Percentiles rank a stretch among this genome's conserved stretches.
Evolutionary conservation across 2,113 vertebrate species (phyloP).

Genomic region (Puntigrus tetrazona): DNA sequence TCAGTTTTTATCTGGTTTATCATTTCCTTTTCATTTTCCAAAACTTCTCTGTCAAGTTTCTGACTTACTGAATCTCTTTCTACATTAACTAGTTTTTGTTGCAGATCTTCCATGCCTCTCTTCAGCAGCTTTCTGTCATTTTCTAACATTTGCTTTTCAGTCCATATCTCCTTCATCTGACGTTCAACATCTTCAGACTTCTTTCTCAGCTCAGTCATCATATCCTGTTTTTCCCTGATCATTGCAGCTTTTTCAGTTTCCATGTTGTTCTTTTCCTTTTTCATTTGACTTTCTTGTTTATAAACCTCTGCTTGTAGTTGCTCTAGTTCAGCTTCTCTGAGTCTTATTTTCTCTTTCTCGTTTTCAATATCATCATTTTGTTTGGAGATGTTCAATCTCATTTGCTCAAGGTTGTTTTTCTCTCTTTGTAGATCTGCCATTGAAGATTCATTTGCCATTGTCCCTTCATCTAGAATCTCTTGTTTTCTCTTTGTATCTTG

Average conservation of each 20-base stretch:
- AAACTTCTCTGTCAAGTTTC: neutral
- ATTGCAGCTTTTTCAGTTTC: neutral
- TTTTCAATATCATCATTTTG: neutral
- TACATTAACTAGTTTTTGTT: neutral
- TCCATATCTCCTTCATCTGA: neutral
- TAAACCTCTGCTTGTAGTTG: neutral
- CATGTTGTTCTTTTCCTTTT: neutral
- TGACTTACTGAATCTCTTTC: neutral
- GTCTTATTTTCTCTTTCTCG: neutral
- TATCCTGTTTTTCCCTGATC: neutral
- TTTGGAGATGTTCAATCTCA: slow-evolving; percentile 14
- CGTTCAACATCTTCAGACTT: neutral
- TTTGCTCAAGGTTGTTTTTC: slow-evolving; percentile 2
- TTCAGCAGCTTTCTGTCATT: neutral
- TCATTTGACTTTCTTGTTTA: neutral
- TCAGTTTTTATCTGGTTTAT: slow-evolving; percentile 27
- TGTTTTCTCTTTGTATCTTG: neutral
- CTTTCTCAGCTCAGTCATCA: neutral
- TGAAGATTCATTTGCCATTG: neutral
- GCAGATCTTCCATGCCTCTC: neutral
- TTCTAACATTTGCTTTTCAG: neutral
- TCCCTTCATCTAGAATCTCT: neutral
- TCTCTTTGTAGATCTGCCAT: neutral
- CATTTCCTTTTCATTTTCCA: neutral
- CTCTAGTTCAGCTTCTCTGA: neutral